phyloP scores from a whole-genome alignment of 1,140 invertebrate species.

The Aphidius gifuensis region DNA sequence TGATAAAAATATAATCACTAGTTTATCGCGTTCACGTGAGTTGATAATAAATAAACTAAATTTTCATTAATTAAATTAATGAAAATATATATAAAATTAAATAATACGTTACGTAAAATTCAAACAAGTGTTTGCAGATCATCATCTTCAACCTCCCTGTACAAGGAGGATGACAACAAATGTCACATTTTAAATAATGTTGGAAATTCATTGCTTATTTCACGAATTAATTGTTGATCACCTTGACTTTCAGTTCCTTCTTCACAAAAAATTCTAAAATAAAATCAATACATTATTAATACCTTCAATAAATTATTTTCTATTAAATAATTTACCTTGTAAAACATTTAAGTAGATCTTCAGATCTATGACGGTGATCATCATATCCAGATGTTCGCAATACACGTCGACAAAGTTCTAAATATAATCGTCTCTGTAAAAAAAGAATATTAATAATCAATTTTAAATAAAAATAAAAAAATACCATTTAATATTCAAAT shows the following conservation, averaged over 20 bases:
- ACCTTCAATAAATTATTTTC: not conserved
- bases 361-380: conserved; percentile 70
- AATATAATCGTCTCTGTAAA: conserved; percentile 69
- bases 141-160: conserved; percentile 43
- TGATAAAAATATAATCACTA: too few species aligned
- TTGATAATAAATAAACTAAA: too few species aligned
- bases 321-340: conserved; percentile 50
- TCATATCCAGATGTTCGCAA: conserved; percentile 74
- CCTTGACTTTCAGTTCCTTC: conserved; percentile 68
- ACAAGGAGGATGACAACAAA: conserved; percentile 36
- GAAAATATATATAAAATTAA: not conserved
- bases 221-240: conserved; percentile 73
- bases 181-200: conserved; percentile 68
- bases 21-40: too few species aligned
- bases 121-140: conserved; percentile 48
- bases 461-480: not conserved
- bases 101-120: conserved; percentile 14
- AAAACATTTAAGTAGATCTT: conserved; percentile 77
- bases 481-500: not conserved
- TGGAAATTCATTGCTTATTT: conserved; percentile 82
- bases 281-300: conserved; percentile 4
- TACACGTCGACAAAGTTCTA: conserved; percentile 73
- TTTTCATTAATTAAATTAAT: not conserved
- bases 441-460: conserved; percentile 15
- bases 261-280: conserved; percentile 72